phyloP scores from a whole-genome alignment of 2,888 invertebrate genomes.

The Dynastes grantii region DNA sequence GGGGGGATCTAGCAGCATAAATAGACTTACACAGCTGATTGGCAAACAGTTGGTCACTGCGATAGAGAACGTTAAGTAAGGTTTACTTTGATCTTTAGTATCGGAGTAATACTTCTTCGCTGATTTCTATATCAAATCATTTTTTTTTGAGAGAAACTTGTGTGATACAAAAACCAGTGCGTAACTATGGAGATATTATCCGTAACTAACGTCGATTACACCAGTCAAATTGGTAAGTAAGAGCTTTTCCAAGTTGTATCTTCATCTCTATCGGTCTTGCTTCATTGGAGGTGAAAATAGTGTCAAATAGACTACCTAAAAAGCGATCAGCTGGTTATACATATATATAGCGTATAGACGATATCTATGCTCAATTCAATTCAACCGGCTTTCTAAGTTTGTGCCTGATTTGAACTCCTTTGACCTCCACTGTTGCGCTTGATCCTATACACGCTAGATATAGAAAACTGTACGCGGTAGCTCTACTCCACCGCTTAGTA shows the following conservation, averaged over 20 bases:
- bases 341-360: no score
- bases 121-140: not conserved
- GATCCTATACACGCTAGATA: not conserved
- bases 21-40: slow-evolving; percentile 24
- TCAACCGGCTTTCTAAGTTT: slow-evolving; percentile 31
- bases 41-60: slow-evolving; percentile 48
- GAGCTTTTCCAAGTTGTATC: not conserved
- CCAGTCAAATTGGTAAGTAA: slow-evolving; percentile 40
- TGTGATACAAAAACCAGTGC: not conserved
- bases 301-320: not conserved
- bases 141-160: slow-evolving; percentile 13
- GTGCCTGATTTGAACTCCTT: slow-evolving; percentile 33
- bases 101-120: not conserved
- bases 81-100: not conserved
- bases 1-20: slow-evolving; percentile 24
- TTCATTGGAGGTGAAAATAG: slow-evolving; percentile 22
- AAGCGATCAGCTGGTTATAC: not conserved
- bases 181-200: slow-evolving; percentile 45
- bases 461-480: not conserved
- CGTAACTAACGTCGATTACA: slow-evolving; percentile 43
- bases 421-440: slow-evolving; percentile 16
- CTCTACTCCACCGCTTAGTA: slow-evolving; percentile 22
- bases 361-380: no score
- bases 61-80: not conserved
- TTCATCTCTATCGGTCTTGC: not conserved